Base-by-base conservation (phyloP, 2,888 invertebrate species). In the Spodoptera picta region DNA sequence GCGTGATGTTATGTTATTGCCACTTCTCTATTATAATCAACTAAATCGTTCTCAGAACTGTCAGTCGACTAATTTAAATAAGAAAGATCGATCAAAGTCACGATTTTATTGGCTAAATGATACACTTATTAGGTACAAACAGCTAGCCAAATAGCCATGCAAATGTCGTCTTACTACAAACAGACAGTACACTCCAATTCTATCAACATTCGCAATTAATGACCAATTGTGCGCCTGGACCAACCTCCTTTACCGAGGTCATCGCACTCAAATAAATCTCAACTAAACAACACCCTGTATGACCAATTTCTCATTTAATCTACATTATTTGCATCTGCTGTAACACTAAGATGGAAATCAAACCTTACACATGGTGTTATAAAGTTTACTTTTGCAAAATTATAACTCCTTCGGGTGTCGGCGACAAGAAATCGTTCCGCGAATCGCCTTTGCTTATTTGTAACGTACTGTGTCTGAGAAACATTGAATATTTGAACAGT, bases 131-230 rank as follows among this genome's bases (percentile, higher is more conserved):
- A 36, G 36, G 9, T 36, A 36, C 36, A 36, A 36, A 36, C 7
- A 36, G 14, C 45, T 45, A 49, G 43, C n/a, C n/a, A n/a, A n/a
- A n/a, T n/a, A n/a, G n/a, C 45, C 60, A 69, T 55, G 59, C 66
- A 77, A 63, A 79, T 79, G 77, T 82, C 74, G 69, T 79, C 60
- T 87, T 88, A 89, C 85, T 83, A 80, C 77, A 86, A 90, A 90
- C 88, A 90, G 81, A 70, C 83, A 72, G 70, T 68, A 73, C 84
- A 88, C 79, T 86, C 87, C 86, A 90, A 83, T 89, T 91, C 87
- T 89, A 88, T 86, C 91, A 91, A 92, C 91, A 90, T 59, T 83
- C 83, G 80, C 90, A 90, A 93, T 90, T 92, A 93, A 88, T 87
- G 82, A 79, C 80, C 92, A 92, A 92, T 92, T 92, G 92, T 89